Evolutionary conservation across 2,888 invertebrate genomes (phyloP), one percentile per base, ranked within the genome.

Genomic region (Lycophotia porphyrea): DNA sequence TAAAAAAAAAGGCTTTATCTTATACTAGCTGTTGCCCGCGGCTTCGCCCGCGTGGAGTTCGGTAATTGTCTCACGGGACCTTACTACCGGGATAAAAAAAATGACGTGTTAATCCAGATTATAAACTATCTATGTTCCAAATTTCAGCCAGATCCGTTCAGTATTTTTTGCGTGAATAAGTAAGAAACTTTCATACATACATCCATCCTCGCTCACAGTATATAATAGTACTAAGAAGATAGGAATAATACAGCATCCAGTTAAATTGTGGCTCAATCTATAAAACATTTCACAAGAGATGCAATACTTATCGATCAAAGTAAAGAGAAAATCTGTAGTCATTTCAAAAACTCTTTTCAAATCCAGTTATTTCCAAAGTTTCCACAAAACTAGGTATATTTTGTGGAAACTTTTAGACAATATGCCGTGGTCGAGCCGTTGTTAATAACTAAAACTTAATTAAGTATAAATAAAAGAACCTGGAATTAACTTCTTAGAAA

Each of bases 391-490:
- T 31, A n/a, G n/a, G n/a, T n/a, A n/a, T n/a, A n/a, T n/a, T n/a
- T n/a, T n/a, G n/a, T n/a, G n/a, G n/a, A n/a, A n/a, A n/a, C n/a
- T n/a, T n/a, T n/a, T n/a, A 60, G 49, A 60, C 60, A 76, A 76
- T 67, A 69, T 47, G 49, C 58, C 47, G 18, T 39, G 58, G 36
- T 60, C 13, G 34, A 36, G 44, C 8, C 31, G 3, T 82, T 82
- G 65, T 82, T 76, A 76, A 76, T 68, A 68, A 76, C 65, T 76
- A 39, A 21, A 76, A 68, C 42, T 52, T 76, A 76, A 75, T 68
- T 74, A 64, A 68, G 49, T 79, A 58, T 21, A n/a, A 47, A 69
- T 65, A 52, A 76, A 69, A 76, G 60, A 70, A 82, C 42, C 34
- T 65, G 39, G 9, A 42, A n/a, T 82, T 64, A 52, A 60, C 27